Percentiles rank a stretch among this genome's conserved stretches.
Conservation (phyloP, 2,113 vertebrate genomes). For the Tupaia tana region DNA sequence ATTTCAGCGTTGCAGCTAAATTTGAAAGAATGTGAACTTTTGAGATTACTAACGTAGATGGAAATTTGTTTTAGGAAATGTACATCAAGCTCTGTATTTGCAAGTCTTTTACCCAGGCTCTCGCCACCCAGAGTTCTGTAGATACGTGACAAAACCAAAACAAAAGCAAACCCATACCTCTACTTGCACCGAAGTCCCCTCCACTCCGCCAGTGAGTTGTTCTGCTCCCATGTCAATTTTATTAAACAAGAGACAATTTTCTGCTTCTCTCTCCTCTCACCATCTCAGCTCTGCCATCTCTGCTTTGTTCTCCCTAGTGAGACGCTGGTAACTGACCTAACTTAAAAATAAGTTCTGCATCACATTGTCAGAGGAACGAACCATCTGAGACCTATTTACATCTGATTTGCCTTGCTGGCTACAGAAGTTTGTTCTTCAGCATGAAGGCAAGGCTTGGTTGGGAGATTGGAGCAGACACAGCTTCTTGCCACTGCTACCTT, state of each 20-base stretch:
- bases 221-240: background rate
- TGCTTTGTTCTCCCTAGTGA: background rate
- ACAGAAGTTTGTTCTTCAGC: background rate
- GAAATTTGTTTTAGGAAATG: background rate
- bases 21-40: conserved; percentile 47
- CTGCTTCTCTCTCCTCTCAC: background rate
- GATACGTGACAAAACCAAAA: background rate
- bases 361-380: background rate
- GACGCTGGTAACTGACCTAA: background rate
- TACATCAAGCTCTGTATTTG: background rate
- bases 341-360: background rate
- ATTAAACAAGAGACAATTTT: background rate
- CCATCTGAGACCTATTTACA: background rate
- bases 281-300: background rate
- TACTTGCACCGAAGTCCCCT: background rate
- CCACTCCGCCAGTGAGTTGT: background rate
- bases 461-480: background rate
- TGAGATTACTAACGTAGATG: conserved; percentile 40
- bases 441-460: background rate
- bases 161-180: background rate
- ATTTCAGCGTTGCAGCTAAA: conserved; percentile 13
- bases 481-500: fast-evolving
- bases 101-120: background rate
- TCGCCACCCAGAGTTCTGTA: background rate
- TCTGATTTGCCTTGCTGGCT: background rate